Evolutionary conservation across 2,113 vertebrate genomes (phyloP).

Genomic region (Myotis lucifugus): DNA sequence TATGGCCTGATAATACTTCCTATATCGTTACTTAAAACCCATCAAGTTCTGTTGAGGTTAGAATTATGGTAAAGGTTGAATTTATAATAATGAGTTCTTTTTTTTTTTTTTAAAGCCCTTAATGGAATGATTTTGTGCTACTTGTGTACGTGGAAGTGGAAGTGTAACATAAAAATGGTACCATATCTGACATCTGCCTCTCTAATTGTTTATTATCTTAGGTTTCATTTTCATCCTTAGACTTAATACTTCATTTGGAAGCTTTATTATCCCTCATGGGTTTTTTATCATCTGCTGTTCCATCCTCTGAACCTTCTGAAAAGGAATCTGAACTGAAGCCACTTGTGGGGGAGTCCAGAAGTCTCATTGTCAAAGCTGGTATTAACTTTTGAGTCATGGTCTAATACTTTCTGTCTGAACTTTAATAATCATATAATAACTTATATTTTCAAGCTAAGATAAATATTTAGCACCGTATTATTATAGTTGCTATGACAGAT

Average conservation of each 20-base stretch:
- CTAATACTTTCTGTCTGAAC: neutral
- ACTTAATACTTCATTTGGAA: conserved; percentile 94
- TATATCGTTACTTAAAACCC: neutral
- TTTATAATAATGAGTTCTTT: neutral
- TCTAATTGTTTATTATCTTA: conserved; percentile 75
- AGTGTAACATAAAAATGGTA: neutral
- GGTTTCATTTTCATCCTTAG: conserved; percentile 93
- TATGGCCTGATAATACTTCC: neutral
- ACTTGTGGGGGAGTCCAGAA: conserved; percentile 83
- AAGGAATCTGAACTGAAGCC: conserved; percentile 80
- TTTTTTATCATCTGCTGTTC: conserved; percentile 88
- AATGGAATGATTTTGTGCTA: neutral
- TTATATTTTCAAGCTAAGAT: conserved; percentile 7
- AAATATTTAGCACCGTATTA: neutral
- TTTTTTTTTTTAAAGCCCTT: neutral
- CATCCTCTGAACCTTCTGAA: conserved; percentile 81
- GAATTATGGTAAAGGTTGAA: neutral
- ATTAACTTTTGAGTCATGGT: conserved; percentile 45
- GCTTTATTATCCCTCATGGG: conserved; percentile 93
- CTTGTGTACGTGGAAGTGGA: neutral
- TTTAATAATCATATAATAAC: neutral
- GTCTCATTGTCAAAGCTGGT: conserved; percentile 79
- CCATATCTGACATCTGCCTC: conserved; percentile 18
- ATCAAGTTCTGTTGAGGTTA: neutral
- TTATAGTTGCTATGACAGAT: neutral